Conservation (phyloP, 2,888 invertebrate species). For the Tanytarsus gracilentus region DNA sequence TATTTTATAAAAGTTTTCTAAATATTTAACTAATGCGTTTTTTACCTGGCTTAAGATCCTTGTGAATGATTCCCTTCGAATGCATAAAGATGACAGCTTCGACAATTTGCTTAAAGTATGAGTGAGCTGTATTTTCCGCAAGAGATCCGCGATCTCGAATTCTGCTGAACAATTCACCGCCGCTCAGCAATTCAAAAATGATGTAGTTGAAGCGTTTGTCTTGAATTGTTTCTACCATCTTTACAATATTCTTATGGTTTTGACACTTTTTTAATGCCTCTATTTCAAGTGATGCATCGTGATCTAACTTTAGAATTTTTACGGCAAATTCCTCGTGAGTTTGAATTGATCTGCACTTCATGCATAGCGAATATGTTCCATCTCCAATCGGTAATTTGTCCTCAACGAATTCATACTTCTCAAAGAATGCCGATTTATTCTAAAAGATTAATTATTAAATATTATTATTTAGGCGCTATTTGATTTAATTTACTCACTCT, state of each 20-base stretch:
- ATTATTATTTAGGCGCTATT: neutral
- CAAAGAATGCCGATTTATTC: constrained; percentile 75
- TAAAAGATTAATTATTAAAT: constrained; percentile 31
- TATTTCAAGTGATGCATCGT: constrained; percentile 51
- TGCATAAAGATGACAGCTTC: constrained; percentile 82
- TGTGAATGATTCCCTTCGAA: constrained; percentile 71
- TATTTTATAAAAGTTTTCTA: too few species aligned
- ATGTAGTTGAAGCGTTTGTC: constrained; percentile 85
- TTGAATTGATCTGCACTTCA: constrained; percentile 64
- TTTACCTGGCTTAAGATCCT: constrained; percentile 95
- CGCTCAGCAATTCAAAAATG: constrained; percentile 74
- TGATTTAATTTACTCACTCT: neutral
- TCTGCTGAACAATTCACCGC: constrained; percentile 69
- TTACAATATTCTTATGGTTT: constrained; percentile 80
- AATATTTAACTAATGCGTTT: constrained; percentile 45
- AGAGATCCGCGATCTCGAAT: constrained; percentile 58
- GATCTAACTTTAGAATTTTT: constrained; percentile 50
- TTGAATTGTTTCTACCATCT: constrained; percentile 70
- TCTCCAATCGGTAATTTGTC: constrained; percentile 59
- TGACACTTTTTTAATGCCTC: constrained; percentile 73
- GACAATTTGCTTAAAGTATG: constrained; percentile 71
- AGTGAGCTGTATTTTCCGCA: constrained; percentile 69
- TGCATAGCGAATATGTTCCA: constrained; percentile 82
- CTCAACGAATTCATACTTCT: neutral
- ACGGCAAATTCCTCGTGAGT: constrained; percentile 75